Conservation (phyloP, 2,797 vertebrate genomes). For the Adrianichthys oophorus region DNA sequence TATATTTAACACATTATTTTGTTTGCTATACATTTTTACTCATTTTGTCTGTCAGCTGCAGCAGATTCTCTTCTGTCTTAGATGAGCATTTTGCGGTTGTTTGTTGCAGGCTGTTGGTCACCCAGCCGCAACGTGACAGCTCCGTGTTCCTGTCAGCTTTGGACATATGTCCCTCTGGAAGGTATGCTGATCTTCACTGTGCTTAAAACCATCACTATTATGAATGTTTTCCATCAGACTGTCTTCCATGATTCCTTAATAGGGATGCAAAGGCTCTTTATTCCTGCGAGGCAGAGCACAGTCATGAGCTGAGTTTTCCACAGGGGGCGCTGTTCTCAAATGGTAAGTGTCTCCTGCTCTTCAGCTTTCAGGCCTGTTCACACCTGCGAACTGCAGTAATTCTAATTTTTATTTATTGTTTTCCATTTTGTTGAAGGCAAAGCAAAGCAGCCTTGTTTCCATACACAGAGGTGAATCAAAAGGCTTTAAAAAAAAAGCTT, state of each 20-base stretch:
- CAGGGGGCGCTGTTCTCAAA: conserved; percentile 94
- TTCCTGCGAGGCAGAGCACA: conserved; percentile 97
- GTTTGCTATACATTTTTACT: background rate
- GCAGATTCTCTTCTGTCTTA: background rate
- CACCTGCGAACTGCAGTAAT: too few relatives aligned
- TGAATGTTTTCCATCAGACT: background rate
- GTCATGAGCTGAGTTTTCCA: conserved; percentile 96
- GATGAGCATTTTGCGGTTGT: conserved; percentile 10
- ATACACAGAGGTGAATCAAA: too few relatives aligned
- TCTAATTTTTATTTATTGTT: too few relatives aligned
- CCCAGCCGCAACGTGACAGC: conserved; percentile 87
- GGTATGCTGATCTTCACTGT: conserved; percentile 54
- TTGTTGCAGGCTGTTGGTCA: conserved; percentile 85
- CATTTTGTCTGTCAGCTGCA: background rate
- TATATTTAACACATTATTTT: too few relatives aligned
- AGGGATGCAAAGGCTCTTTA: conserved; percentile 97
- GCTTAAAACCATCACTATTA: background rate
- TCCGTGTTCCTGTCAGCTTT: conserved; percentile 81
- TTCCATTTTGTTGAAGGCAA: too few relatives aligned
- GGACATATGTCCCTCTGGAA: conserved; percentile 78
- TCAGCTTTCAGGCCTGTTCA: too few relatives aligned
- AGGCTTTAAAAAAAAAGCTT: too few relatives aligned
- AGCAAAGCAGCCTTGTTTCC: too few relatives aligned
- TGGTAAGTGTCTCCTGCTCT: conserved; percentile 76
- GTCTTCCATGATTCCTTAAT: conserved; percentile 8